Evolutionary conservation across 2,113 vertebrate genomes (phyloP).

Genomic region (Brachypteracias leptosomus): DNA sequence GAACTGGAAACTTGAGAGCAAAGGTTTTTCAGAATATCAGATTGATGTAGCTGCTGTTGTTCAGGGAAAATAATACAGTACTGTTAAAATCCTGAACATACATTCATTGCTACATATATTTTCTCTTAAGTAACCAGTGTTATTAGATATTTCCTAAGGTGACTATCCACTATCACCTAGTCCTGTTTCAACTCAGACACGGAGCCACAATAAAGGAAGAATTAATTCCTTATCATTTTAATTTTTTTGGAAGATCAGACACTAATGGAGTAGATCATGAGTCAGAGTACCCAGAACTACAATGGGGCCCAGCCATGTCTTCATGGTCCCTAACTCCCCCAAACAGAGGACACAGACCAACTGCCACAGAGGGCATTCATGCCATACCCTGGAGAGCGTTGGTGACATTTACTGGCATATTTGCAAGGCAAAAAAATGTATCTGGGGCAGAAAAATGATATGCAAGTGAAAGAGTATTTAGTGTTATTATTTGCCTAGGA

Average conservation of each 20-base stretch:
- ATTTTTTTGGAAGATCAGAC: neutral
- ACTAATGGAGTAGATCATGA: neutral
- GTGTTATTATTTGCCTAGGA: neutral
- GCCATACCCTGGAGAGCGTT: neutral
- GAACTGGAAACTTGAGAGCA: neutral
- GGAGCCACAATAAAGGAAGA: neutral
- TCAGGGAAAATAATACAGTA: neutral
- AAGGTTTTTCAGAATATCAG: neutral
- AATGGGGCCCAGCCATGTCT: neutral
- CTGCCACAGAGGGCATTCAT: neutral
- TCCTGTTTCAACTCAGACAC: neutral
- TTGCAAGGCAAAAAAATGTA: neutral
- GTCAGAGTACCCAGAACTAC: neutral
- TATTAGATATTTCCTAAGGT: neutral
- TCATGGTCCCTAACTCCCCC: neutral
- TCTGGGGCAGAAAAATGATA: neutral
- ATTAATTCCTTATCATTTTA: neutral
- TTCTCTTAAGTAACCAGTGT: neutral
- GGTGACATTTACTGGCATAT: neutral
- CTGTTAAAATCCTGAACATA: neutral
- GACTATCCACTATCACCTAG: neutral
- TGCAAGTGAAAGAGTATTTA: neutral
- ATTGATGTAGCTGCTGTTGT: neutral
- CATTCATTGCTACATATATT: neutral
- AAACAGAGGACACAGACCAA: neutral